phyloP scores from a whole-genome alignment of 2,797 vertebrate genomes.

The Peromyscus attwateri region DNA sequence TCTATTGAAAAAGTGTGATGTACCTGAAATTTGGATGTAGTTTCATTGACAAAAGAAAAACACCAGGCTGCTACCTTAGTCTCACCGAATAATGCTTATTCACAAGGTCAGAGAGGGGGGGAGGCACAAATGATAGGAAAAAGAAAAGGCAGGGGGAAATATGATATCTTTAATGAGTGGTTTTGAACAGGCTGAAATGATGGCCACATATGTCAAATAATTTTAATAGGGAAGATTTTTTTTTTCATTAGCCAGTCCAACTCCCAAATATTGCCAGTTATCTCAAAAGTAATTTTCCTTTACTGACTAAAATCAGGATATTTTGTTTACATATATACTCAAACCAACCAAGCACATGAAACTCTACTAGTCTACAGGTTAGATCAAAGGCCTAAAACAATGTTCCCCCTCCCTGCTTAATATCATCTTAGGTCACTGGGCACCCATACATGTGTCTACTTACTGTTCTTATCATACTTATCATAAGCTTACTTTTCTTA shows the following conservation, averaged over 20 bases:
- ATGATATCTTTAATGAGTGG: background rate
- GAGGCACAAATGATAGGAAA: background rate
- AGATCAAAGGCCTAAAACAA: background rate
- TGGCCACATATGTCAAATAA: background rate
- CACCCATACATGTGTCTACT: rapidly evolving
- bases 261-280: background rate
- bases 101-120: background rate
- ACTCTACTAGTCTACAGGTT: background rate
- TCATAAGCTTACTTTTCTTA: background rate
- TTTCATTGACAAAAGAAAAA: conserved; percentile 3
- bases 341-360: background rate
- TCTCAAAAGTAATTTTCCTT: background rate
- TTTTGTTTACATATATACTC: background rate
- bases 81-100: background rate
- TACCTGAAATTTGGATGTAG: background rate
- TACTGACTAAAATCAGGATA: background rate
- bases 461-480: too few species aligned
- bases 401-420: too few species aligned
- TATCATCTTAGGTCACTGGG: background rate
- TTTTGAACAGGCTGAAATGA: background rate
- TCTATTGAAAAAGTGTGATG: background rate
- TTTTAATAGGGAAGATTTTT: background rate
- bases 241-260: background rate
- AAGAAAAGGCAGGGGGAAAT: background rate
- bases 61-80: background rate